phyloP scores from a whole-genome alignment of 2,797 vertebrate genomes.

The Hapalemur alaotrensis region DNA sequence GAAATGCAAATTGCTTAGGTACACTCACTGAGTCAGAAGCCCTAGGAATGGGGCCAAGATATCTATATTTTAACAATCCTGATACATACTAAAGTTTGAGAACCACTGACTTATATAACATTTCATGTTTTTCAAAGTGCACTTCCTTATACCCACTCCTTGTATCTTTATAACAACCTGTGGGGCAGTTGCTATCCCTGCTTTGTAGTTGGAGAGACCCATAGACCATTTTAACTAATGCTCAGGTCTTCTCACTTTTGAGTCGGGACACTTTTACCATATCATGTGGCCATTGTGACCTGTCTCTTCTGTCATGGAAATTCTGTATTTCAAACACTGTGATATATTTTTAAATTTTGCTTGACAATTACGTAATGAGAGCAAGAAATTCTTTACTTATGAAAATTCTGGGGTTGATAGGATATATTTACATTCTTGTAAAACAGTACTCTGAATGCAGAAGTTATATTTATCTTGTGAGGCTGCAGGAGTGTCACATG shows the following conservation, averaged over 20 bases:
- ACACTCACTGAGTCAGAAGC: not conserved
- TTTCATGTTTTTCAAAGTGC: not conserved
- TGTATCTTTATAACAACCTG: not conserved
- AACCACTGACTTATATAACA: not conserved
- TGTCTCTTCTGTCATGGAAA: not conserved
- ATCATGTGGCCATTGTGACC: not conserved
- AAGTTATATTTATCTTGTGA: not conserved
- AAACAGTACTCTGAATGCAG: not conserved
- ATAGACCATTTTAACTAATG: not conserved
- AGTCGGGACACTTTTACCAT: not conserved
- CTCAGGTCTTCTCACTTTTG: not conserved
- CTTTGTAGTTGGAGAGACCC: not conserved
- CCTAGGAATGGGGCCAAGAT: not conserved
- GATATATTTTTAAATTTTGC: not conserved
- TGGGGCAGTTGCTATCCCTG: not conserved
- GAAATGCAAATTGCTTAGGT: not conserved
- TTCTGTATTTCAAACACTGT: conserved; percentile 1
- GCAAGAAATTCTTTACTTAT: not conserved
- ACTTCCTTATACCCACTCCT: not conserved
- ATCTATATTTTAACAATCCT: not conserved
- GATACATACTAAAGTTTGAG: not conserved
- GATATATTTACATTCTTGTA: not conserved
- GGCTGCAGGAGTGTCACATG: not conserved
- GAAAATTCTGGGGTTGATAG: not conserved
- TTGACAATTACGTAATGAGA: conserved; percentile 12